Conservation (phyloP, 2,888 invertebrate species). For the Augiades crinisus region DNA sequence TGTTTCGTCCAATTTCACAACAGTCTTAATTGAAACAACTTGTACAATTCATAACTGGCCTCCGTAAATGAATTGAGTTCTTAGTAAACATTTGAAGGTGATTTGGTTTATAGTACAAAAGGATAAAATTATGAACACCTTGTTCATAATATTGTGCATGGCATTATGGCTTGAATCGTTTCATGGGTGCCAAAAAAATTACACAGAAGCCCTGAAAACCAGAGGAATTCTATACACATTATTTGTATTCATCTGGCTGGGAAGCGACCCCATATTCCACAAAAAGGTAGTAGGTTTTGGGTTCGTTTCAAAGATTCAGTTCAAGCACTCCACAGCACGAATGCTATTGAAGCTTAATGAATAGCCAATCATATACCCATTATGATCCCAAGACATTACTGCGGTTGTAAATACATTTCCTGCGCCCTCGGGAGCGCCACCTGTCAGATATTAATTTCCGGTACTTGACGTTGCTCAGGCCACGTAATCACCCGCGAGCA, state of each 20-base stretch:
- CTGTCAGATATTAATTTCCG: constrained; percentile 74
- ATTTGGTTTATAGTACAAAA: neutral
- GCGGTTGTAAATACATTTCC: constrained; percentile 12
- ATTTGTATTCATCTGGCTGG: no score
- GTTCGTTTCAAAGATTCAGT: no score
- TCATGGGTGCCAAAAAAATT: no score
- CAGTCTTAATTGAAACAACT: neutral
- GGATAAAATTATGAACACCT: no score
- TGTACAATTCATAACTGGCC: neutral
- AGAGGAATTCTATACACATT: no score
- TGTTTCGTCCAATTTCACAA: neutral
- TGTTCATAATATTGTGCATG: no score
- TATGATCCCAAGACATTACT: neutral
- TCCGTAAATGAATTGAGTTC: neutral
- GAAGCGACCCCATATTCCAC: no score
- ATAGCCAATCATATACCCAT: neutral
- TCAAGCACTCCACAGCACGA: no score
- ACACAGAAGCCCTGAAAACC: no score
- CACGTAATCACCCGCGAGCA: constrained; percentile 53
- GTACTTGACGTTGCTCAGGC: constrained; percentile 49
- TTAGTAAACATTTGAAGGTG: neutral
- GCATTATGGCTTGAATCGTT: no score
- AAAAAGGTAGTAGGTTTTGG: no score
- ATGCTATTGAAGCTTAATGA: no score
- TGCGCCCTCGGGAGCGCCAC: constrained; percentile 40